These are phyloP conservation scores for Novumbra hubbsi DNA, from an alignment of 2,797 vertebrate genomes.

Conservation along the genomic window DNA sequence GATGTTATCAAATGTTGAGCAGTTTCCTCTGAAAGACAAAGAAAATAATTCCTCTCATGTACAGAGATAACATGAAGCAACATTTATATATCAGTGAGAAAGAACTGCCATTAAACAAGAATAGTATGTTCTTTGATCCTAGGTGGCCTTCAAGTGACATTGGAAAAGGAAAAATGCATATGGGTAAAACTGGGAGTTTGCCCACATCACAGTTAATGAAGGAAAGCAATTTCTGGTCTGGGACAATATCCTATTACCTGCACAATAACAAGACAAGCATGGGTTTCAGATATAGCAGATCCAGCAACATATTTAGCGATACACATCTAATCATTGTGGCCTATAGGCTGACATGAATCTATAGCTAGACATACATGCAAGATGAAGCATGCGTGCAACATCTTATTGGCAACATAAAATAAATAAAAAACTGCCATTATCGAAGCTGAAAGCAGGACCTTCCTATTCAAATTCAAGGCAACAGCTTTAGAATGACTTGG, in stretches of 20 bases:
- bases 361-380: background rate
- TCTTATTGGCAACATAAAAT: slow-evolving; percentile 10
- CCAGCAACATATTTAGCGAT: slow-evolving; percentile 14
- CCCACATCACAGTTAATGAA: slow-evolving; percentile 18
- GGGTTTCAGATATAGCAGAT: slow-evolving; percentile 30
- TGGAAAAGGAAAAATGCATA: background rate
- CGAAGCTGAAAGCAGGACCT: slow-evolving; percentile 3
- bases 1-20: slow-evolving; percentile 6
- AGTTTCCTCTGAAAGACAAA: background rate
- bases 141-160: background rate
- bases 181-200: slow-evolving; percentile 1
- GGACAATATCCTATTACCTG: slow-evolving; percentile 21
- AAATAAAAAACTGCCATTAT: slow-evolving; percentile 9
- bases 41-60: background rate
- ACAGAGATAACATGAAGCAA: background rate
- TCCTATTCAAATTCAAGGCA: slow-evolving; percentile 32
- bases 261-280: slow-evolving; percentile 20
- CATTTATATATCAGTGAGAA: slow-evolving; percentile 5
- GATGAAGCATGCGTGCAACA: too few relatives aligned
- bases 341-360: background rate
- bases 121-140: background rate
- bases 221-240: slow-evolving; percentile 18
- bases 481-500: slow-evolving; percentile 8
- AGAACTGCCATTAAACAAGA: background rate
- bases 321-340: background rate